These are phyloP conservation scores for Henricia sp. DNA, from an alignment of 53 echinoderm and acorn worm species.

Conservation along the genomic window DNA sequence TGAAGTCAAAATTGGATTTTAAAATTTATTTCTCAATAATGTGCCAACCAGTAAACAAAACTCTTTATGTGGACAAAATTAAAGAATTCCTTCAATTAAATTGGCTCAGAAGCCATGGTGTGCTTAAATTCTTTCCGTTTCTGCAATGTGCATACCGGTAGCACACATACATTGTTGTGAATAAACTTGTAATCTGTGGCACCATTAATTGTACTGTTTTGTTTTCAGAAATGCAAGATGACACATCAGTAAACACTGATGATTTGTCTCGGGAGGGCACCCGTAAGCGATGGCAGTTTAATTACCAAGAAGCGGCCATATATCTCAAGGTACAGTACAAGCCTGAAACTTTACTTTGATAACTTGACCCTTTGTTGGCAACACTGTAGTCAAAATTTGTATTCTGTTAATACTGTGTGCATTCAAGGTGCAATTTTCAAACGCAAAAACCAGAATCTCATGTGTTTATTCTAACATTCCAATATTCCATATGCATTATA, in stretches of 20 bases:
- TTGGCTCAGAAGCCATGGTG: background rate
- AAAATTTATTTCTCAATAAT: background rate
- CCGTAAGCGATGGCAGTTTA: conserved; percentile 68
- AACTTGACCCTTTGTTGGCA: too few relatives aligned
- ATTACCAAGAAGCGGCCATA: conserved; percentile 60
- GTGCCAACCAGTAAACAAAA: background rate
- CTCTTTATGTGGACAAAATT: background rate
- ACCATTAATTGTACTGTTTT: background rate
- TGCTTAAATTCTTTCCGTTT: too few relatives aligned
- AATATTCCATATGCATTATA: too few relatives aligned
- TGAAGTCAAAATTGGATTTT: background rate
- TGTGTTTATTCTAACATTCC: too few relatives aligned
- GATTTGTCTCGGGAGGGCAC: conserved; percentile 6
- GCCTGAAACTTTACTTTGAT: too few relatives aligned
- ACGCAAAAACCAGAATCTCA: too few relatives aligned
- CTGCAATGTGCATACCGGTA: too few relatives aligned
- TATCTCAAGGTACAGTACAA: conserved; percentile 55
- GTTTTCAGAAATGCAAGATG: conserved; percentile 19
- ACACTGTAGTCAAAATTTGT: too few relatives aligned
- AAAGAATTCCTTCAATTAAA: background rate
- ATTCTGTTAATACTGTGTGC: too few relatives aligned
- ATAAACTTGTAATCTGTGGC: background rate
- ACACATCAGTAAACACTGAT: conserved; percentile 23
- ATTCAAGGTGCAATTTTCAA: too few relatives aligned
- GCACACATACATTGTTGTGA: too few relatives aligned